Base-by-base conservation (phyloP, 2,888 invertebrate species). In the Tachystola acroxantha region DNA sequence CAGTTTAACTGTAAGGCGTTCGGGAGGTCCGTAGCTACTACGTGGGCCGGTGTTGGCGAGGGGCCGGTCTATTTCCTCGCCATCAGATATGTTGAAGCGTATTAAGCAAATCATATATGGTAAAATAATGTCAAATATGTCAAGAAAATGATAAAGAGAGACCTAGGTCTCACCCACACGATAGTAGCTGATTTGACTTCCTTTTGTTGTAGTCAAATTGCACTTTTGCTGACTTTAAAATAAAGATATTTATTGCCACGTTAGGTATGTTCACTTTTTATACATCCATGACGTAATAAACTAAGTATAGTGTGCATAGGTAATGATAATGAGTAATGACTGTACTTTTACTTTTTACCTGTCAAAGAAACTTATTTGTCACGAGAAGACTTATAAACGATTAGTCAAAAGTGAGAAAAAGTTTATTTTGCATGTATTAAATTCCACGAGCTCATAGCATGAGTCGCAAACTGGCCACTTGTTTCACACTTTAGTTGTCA, bases 21-120 rank as follows among this genome's bases (percentile, higher is more conserved):
- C 34, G 74, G 82, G 71, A 69, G 72, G 85, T 85, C 84, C 85
- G 79, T 81, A 70, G 85, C 82, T 85, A 85, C 85, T 79, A 64
- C 73, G 82, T 74, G 50, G 51, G 62, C 72, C 76, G 82, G 84
- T 69, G 48, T 43, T 72, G 81, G 76, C 77, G 61, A 57, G 75
- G 79, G 76, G 62, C 85, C 81, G 80, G 73, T 68, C 75, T 73
- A 76, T 65, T 47, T 76, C 80, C 72, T 59, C 57, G 80, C 72
- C 77, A 75, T 69, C 77, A 71, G 69, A 73, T 77, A 74, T 69
- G 76, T 70, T 72, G 70, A 75, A 72, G 75, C 76, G 57, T 52
- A 59, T 43, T 56, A 73, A 73, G 74, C 72, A 75, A n/a, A 75
- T 77, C 76, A 78, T 77, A 76, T 73, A 78, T 72, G 71, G 73